Evolutionary conservation across 2,888 invertebrate genomes (phyloP).

Genomic region (Tinea pellionella): DNA sequence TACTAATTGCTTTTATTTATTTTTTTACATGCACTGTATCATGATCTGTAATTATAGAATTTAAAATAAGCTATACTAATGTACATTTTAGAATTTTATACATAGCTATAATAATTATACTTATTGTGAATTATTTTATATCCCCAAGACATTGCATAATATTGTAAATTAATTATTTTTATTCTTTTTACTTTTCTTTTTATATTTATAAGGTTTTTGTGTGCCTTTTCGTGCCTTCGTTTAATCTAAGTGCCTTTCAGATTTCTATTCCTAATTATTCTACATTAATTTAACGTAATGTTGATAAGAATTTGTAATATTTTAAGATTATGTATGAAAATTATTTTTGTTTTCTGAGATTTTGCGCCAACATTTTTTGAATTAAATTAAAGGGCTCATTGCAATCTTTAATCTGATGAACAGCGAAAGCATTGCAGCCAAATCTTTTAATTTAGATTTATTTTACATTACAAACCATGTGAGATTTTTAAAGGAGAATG

Average conservation of each 20-base stretch:
- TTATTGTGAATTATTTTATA: background rate
- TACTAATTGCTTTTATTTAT: background rate
- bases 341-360: too few species aligned
- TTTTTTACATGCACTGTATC: background rate
- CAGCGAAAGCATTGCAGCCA: too few species aligned
- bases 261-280: background rate
- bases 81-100: background rate
- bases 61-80: background rate
- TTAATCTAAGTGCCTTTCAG: slow-evolving; percentile 4
- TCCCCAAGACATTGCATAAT: background rate
- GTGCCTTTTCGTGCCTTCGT: background rate
- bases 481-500: too few species aligned
- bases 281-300: background rate
- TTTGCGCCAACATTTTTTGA: too few species aligned
- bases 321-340: too few species aligned
- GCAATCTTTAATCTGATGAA: too few species aligned
- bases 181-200: background rate
- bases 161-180: background rate
- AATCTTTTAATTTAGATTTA: too few species aligned
- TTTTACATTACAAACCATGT: too few species aligned
- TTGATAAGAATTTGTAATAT: too few species aligned
- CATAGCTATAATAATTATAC: background rate
- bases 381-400: too few species aligned
- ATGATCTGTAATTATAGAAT: background rate
- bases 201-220: background rate